Evolutionary conservation across 2,797 vertebrate species (phyloP).

Genomic region (Syngnathus acus): DNA sequence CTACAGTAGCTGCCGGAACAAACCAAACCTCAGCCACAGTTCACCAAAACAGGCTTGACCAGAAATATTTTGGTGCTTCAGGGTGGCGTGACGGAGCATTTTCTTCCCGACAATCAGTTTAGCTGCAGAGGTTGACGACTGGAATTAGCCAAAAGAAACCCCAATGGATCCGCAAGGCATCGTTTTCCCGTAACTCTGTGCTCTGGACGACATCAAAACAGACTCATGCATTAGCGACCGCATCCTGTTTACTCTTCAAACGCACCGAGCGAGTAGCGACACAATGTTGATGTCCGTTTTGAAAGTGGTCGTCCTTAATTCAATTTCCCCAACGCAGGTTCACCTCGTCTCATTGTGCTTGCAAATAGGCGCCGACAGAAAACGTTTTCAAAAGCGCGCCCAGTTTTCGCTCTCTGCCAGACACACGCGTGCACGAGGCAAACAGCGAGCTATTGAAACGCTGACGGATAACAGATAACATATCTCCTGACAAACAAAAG

Average conservation of each 20-base stretch:
- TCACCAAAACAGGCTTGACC: slow-evolving; percentile 1
- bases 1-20: slow-evolving; percentile 37
- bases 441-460: slow-evolving; percentile 32
- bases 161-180: background rate
- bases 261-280: background rate
- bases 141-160: too few relatives aligned
- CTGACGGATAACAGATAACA: background rate
- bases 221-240: background rate
- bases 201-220: background rate
- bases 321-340: slow-evolving; percentile 38
- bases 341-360: slow-evolving; percentile 21
- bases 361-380: slow-evolving; percentile 12
- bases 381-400: background rate
- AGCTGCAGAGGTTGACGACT: background rate
- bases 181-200: background rate
- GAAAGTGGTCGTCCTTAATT: slow-evolving; percentile 38
- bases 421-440: background rate
- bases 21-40: slow-evolving; percentile 24
- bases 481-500: background rate
- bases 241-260: background rate
- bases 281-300: slow-evolving; percentile 14
- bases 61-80: background rate
- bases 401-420: background rate
- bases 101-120: background rate
- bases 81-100: background rate